Conservation (phyloP, 2,113 vertebrate genomes). For the Callocephalon fimbriatum region DNA sequence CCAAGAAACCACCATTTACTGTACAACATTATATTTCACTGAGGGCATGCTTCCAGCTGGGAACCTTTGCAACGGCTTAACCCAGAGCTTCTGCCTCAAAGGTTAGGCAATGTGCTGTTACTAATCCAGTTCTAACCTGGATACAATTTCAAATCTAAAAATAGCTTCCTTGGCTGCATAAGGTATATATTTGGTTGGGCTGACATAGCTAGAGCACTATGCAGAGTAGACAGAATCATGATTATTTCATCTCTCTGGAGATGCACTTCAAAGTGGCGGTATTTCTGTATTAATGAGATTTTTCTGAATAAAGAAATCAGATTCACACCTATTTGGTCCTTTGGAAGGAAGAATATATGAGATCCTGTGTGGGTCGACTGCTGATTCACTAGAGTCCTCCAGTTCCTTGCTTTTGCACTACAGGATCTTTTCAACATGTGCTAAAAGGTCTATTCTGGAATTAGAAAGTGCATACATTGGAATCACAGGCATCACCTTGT, state of each 20-base stretch:
- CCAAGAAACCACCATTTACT: background rate
- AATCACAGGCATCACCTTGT: background rate
- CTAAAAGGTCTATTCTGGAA: background rate
- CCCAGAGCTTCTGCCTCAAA: slow-evolving; percentile 19
- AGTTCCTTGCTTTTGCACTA: background rate
- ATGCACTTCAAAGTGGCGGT: background rate
- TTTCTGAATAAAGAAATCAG: background rate
- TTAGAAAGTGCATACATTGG: background rate
- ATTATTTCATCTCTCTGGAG: background rate
- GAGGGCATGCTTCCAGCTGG: slow-evolving; percentile 11
- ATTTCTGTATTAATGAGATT: background rate
- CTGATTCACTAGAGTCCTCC: background rate
- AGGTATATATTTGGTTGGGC: background rate
- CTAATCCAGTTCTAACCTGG: slow-evolving; percentile 56
- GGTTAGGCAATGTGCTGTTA: slow-evolving; percentile 42
- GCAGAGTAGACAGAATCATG: background rate
- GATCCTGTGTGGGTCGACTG: background rate
- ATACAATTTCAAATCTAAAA: slow-evolving; percentile 49
- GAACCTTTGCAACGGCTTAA: background rate
- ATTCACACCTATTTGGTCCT: background rate
- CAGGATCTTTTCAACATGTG: background rate
- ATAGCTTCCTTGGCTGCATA: slow-evolving; percentile 23
- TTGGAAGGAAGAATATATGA: background rate
- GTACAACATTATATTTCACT: background rate
- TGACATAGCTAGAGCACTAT: background rate